Evolutionary conservation across 2,113 vertebrate genomes (phyloP), one percentile per base, ranked within the genome.

Genomic region (Corydoras maculifer): DNA sequence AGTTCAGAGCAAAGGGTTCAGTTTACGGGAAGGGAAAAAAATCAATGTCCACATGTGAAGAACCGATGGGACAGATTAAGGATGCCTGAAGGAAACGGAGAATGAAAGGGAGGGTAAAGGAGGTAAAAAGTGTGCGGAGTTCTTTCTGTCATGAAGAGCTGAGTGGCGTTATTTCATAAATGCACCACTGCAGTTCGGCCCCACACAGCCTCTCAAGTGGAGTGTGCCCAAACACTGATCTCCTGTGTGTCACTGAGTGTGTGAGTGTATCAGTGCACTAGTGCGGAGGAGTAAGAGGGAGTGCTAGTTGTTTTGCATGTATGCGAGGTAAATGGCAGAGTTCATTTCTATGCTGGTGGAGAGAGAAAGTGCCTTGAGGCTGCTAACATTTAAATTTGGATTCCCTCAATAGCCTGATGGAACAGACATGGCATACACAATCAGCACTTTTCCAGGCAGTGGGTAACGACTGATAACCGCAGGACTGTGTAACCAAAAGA

Each of bases 171-270:
- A 54, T 68, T 74, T 58, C 62, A 62, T 73, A 68, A 73, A 73
- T 54, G 35, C 31, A 68, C 29, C 55, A 25, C 72, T 62, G 50
- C 18, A 68, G 60, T 74, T 55, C 35, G 18, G 31, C 50, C 64
- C 58, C 31, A 66, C 63, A 66, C 62, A 63, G 55, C 63, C 55
- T 49, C 70, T 65, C 35, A 48, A 29, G 18, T 62, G 30, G 58
- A 73, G 72, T 73, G 65, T 62, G 15, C 65, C 72, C 55, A 74
- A 74, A 74, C 50, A 62, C 5, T 62, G 73, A 54, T 62, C 54
- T 62, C 65, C 15, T 75, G 73, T 9, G 59, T 58, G 29, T 53
- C 30, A 29, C 55, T 29, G 53, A 59, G 61, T 65, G 60, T 15
- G 29, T 50, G 32, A 18, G 25, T 25, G 65, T 62, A 48, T 62